Evolutionary conservation across 2,113 vertebrate genomes (phyloP), one percentile per base, ranked within the genome.

Genomic region (Campylorhamphus procurvoides): DNA sequence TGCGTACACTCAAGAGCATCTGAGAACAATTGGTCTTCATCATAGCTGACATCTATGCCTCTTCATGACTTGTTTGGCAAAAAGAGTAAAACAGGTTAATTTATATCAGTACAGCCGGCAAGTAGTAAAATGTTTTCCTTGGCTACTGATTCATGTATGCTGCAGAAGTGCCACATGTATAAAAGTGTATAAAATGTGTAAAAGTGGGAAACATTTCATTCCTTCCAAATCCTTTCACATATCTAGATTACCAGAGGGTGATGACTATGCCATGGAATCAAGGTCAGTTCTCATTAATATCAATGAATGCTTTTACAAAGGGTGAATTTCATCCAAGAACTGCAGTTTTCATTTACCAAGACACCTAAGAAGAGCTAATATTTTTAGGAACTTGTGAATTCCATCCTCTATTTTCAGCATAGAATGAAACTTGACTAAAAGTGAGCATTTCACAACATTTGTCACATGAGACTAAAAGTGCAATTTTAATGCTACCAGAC

Each of bases 211-310:
- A 67, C 46, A 25, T 50, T 91, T 93, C 55, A 59, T 85, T 69
- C 60, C 33, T 96, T 59, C 78, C 71, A 59, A 63, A 87, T 71
- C 58, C 75, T 94, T 93, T 89, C 87, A 93, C 87, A 63, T 82
- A 62, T 90, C 50, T 66, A 85, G 81, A 93, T 94, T 85, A 93
- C 94, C 78, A 77, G 94, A 91, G 84, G 95, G 82, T 71, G 87
- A 93, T 55, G 58, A 50, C 74, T 79, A 10, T 85, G 53, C 35
- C 82, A 94, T 69, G 87, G 91, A 95, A 97, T 74, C 71, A 84
- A 86, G 90, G 79, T 90, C 94, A 90, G 42, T 81, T 96, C 69
- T 97, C 81, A 93, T 92, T 81, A 94, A 13, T 92, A 96, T 94
- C 90, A 86, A 71, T 86, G 75, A 74, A 50, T 37, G 40, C 27